Evolutionary conservation across 2,888 invertebrate genomes (phyloP).

Genomic region (Nipponacmea schrenckii): DNA sequence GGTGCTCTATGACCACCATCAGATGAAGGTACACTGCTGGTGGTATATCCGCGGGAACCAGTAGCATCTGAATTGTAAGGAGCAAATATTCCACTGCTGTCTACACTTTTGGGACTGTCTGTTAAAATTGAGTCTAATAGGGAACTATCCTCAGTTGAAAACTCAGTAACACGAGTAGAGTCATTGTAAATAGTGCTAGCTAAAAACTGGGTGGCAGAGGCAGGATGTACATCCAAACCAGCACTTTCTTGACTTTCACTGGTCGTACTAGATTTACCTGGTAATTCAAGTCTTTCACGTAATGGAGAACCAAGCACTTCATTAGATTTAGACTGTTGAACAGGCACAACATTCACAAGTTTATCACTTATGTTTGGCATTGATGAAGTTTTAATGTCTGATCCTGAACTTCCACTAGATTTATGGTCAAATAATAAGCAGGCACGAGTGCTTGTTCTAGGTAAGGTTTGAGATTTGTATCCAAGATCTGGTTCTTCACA

Average conservation of each 20-base stretch:
- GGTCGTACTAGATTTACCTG: constrained; percentile 55
- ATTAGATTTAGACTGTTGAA: constrained; percentile 30
- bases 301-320: constrained; percentile 33
- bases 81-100: constrained; percentile 57
- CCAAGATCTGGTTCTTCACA: constrained; percentile 36
- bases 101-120: constrained; percentile 55
- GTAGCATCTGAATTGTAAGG: constrained; percentile 53
- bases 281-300: constrained; percentile 44
- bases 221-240: background rate
- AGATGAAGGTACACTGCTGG: constrained; percentile 28
- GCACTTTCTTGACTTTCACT: constrained; percentile 36
- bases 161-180: background rate
- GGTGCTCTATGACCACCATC: constrained; percentile 34
- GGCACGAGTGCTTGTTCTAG: constrained; percentile 48
- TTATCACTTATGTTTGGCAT: constrained; percentile 41
- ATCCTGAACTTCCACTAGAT: constrained; percentile 44
- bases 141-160: background rate
- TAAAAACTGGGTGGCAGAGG: constrained; percentile 4
- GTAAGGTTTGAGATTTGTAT: constrained; percentile 46
- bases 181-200: background rate
- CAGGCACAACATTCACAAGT: constrained; percentile 24
- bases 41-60: constrained; percentile 35
- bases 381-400: constrained; percentile 43
- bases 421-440: constrained; percentile 37
- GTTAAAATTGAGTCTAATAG: constrained; percentile 53